Conservation (phyloP, 2,888 invertebrate species). For the Coremacera marginata region DNA sequence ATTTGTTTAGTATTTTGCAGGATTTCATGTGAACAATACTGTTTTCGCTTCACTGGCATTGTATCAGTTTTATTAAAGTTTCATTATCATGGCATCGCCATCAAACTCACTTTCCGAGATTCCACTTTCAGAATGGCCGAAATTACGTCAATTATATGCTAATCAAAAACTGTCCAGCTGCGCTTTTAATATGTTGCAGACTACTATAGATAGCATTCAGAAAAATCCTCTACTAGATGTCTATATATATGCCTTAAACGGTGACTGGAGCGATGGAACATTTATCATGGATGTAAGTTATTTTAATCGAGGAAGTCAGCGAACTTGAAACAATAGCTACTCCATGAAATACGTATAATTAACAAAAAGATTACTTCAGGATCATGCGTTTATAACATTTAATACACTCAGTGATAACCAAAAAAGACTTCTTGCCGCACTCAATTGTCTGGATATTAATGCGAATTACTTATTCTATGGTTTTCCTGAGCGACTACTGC, state of each 20-base stretch:
- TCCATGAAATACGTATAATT: no score
- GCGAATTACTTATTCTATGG: conserved; percentile 44
- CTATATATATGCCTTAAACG: conserved; percentile 58
- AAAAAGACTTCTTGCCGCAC: conserved; percentile 50
- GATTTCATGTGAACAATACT: no score
- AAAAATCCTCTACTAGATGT: conserved; percentile 49
- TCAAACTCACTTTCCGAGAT: conserved; percentile 46
- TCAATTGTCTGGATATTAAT: conserved; percentile 51
- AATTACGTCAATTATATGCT: conserved; percentile 51
- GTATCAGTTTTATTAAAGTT: no score
- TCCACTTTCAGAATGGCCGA: conserved; percentile 46
- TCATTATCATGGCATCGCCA: not conserved
- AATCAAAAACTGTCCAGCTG: conserved; percentile 43
- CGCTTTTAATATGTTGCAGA: conserved; percentile 54
- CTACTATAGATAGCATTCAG: conserved; percentile 56
- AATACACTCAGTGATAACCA: conserved; percentile 56
- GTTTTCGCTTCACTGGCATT: no score
- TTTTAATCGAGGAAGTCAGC: no score
- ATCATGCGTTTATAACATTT: conserved; percentile 44
- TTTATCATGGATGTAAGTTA: conserved; percentile 58
- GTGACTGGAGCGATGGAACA: conserved; percentile 65
- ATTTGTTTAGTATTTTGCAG: no score
- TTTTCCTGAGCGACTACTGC: conserved; percentile 47
- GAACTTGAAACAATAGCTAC: no score
- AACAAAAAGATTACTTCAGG: conserved; percentile 32